A percentile compares a stretch with the other conserved stretches of the same genome.
These are phyloP conservation scores for Cirrhinus mrigala DNA, from an alignment of 2,797 vertebrate genomes.

Conservation along the genomic window DNA sequence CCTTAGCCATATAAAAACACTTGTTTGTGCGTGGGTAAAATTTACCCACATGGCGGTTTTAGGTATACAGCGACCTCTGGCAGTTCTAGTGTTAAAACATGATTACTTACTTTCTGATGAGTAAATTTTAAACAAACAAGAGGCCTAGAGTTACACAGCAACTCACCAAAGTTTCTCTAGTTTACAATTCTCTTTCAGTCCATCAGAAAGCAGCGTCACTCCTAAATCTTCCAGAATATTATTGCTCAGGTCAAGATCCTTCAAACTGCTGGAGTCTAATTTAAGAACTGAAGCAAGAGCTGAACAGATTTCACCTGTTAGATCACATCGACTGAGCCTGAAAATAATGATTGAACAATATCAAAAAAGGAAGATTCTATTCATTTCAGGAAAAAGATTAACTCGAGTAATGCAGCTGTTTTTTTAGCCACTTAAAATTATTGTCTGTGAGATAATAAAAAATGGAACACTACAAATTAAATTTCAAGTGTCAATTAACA, in stretches of 20 bases:
- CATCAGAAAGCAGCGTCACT: neutral
- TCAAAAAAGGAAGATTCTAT: too few species aligned
- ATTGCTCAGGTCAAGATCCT: neutral
- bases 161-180: neutral
- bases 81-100: neutral
- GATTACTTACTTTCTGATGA: neutral
- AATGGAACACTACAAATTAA: rapidly evolving
- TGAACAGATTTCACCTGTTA: neutral
- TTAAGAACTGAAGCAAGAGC: neutral
- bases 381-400: too few species aligned
- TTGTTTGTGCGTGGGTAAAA: too few species aligned
- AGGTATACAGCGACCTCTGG: too few species aligned
- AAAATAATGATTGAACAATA: neutral
- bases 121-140: neutral
- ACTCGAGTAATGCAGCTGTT: too few species aligned
- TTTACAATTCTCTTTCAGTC: neutral
- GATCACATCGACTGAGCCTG: neutral
- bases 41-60: too few species aligned
- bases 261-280: neutral
- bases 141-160: neutral
- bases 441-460: too few species aligned
- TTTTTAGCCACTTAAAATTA: too few species aligned
- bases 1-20: too few species aligned
- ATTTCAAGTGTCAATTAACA: too few species aligned
- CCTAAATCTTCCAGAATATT: neutral